phyloP scores from a whole-genome alignment of 2,888 invertebrate genomes.

The Cephus pygmeus region DNA sequence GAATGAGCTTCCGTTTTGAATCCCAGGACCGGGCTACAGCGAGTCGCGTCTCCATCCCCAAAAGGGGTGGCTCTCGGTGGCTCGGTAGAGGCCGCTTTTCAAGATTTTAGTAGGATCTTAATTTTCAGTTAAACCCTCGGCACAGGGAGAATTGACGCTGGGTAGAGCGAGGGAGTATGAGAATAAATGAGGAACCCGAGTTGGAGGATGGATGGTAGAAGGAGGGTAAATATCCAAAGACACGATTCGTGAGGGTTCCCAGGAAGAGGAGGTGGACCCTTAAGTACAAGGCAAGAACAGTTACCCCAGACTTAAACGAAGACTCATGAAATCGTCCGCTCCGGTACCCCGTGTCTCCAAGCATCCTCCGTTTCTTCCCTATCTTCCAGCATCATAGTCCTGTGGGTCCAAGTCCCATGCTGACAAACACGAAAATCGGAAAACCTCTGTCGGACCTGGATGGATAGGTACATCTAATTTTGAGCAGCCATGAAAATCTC shows the following conservation, averaged over 20 bases:
- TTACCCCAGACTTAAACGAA: constrained; percentile 21
- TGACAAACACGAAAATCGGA: background rate
- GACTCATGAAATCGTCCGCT: constrained; percentile 27
- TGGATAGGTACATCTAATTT: too few species aligned
- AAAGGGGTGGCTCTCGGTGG: background rate
- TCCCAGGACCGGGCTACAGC: background rate
- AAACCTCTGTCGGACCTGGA: background rate
- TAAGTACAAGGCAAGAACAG: constrained; percentile 18
- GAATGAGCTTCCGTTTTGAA: constrained; percentile 18
- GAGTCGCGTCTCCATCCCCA: background rate
- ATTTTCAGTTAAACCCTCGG: constrained; percentile 44
- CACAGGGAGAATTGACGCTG: constrained; percentile 3
- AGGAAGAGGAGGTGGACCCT: constrained; percentile 7
- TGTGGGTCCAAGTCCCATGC: background rate
- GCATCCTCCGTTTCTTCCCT: constrained; percentile 30
- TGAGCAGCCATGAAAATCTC: too few species aligned
- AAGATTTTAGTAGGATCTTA: constrained; percentile 39
- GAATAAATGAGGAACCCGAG: constrained; percentile 18
- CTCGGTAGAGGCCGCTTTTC: constrained; percentile 21
- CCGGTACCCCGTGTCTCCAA: constrained; percentile 34
- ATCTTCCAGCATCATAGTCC: background rate
- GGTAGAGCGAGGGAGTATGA: constrained; percentile 5
- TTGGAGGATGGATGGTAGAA: background rate
- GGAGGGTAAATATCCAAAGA: background rate
- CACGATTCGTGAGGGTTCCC: background rate